Evolutionary conservation across 2,888 invertebrate genomes (phyloP), one percentile per base, ranked within the genome.

Genomic region (Polydrusus tereticollis): DNA sequence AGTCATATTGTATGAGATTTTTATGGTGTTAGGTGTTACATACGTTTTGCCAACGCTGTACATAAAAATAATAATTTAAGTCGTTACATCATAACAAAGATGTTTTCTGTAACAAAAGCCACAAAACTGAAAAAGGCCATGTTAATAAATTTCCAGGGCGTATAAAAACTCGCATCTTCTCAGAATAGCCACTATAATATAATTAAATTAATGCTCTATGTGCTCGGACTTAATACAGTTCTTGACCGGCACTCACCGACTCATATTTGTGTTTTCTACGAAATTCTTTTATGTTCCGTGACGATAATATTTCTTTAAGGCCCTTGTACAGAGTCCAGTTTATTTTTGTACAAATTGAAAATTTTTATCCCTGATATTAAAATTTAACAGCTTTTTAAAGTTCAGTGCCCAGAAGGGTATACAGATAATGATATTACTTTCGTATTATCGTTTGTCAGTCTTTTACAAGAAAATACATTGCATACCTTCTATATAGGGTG

Each of bases 131-230:
- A 75, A 73, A 75, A 78, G 38, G 45, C 16, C 55, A 70, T 63
- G 71, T 66, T 66, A 60, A 71, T 60, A 71, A 71, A 71, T 64
- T 71, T 71, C 43, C 33, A 38, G 43, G 43, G 47, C 57, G 20
- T 41, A 70, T 58, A 64, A 70, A 70, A 65, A 72, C 50, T 62
- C 59, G 47, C 74, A 77, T 76, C 77, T 79, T 77, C 78, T 69
- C 67, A 70, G 77, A 79, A 75, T 74, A 69, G 73, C 73, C 72
- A 69, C 74, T 75, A 76, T 75, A 79, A 21, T 20, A 70, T 73
- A 74, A 78, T 79, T 78, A 80, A 80, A 78, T 80, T 79, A 79
- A 80, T 79, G 79, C 77, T 76, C 75, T 78, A 78, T 77, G 76
- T 77, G 78, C 77, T 63, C 38, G 62, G 73, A 65, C 71, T 75